Conservation (phyloP, 2,888 invertebrate genomes). For the Epinotia brunnichana region DNA sequence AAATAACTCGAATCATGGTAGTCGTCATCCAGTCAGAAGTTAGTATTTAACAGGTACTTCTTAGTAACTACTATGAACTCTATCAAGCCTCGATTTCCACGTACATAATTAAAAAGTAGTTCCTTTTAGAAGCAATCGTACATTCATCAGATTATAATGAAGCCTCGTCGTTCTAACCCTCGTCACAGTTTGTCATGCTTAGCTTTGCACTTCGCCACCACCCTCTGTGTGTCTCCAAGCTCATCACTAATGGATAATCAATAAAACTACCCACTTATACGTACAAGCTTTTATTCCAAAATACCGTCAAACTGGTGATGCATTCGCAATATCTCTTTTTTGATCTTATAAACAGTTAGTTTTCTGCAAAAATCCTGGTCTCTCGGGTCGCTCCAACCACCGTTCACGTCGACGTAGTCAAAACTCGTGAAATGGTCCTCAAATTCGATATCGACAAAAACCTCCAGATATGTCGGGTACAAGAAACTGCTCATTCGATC, state of each 20-base stretch:
- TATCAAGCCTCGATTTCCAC: neutral
- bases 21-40: neutral
- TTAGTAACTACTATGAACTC: neutral
- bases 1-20: neutral
- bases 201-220: slow-evolving; percentile 21
- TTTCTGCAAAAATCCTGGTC: slow-evolving; percentile 61
- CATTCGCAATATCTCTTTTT: slow-evolving; percentile 58
- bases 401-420: slow-evolving; percentile 57
- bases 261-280: slow-evolving; percentile 23
- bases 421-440: slow-evolving; percentile 56
- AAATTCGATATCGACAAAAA: slow-evolving; percentile 57
- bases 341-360: slow-evolving; percentile 60
- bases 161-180: slow-evolving; percentile 27
- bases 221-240: neutral
- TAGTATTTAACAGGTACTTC: neutral
- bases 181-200: slow-evolving; percentile 39
- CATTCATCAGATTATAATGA: slow-evolving; percentile 39
- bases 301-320: slow-evolving; percentile 52
- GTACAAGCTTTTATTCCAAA: slow-evolving; percentile 14
- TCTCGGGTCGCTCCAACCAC: slow-evolving; percentile 64
- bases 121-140: slow-evolving; percentile 21
- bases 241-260: slow-evolving; percentile 5
- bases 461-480: slow-evolving; percentile 59
- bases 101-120: neutral
- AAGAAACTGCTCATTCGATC: slow-evolving; percentile 46